Evolutionary conservation across 2,113 vertebrate species (phyloP), one percentile per base, ranked within the genome.

Genomic region (Rhineura floridana): DNA sequence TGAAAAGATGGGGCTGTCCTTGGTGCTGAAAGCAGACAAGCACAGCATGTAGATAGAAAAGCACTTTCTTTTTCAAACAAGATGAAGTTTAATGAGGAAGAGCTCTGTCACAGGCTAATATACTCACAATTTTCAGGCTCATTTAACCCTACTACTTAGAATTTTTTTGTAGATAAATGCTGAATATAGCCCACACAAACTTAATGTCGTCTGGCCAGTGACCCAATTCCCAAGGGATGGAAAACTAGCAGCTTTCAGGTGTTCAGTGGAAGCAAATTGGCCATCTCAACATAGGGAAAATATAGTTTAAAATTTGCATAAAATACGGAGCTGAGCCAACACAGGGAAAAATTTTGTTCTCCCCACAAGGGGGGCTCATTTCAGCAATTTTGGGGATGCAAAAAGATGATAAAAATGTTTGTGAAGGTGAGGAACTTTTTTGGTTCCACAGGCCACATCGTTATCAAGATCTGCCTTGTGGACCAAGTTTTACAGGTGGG

Each of bases 1-100:
- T 23, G 3, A 75, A 48, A 82, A 39, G 52, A 8, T 30, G 55
- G 36, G 2, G 10, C 42, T 67, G 77, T 81, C 70, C 59, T 46
- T 82, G 78, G 78, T 88, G 42, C 80, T 88, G 87, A 88, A 81
- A 88, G 50, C 23, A 82, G 28, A 23, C 46, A 52, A 36, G 4
- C 6, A 30, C 25, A 46, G 33, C 50, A 39, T 39, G 13, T 28
- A 46, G 48, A 42, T 30, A 25, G 30, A 46, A 55, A 44, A n/a
- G 46, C 23, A 10, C 25, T n/a, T 88, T 62, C 73, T 21, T 84
- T 67, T 46, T 55, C 50, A 42, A 73, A 85, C 23, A 52, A 85
- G 11, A 50, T 73, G 79, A 30, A 52, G 50, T 83, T 42, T 83
- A 88, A 88, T 70, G 62, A 77, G 63, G 73, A 88, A 44, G 52